Evolutionary conservation across 2,888 invertebrate genomes (phyloP), one percentile per base, ranked within the genome.

Genomic region (Omphaloscelis lunosa): DNA sequence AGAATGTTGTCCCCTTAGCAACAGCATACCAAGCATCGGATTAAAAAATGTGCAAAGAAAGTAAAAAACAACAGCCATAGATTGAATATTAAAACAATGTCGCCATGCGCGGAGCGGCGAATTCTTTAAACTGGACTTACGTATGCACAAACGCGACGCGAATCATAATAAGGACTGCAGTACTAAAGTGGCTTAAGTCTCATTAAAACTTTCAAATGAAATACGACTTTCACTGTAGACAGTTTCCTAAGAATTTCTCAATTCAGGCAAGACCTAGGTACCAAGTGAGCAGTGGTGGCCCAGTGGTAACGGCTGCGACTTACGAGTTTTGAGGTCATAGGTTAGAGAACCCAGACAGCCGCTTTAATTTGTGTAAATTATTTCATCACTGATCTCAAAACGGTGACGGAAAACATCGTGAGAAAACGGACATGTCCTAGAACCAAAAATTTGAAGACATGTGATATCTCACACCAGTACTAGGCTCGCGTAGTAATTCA

Each of bases 81-180:
- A 34, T 82, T 82, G 77, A 70, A 80, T 80, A 70, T 70, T 82
- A 61, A 79, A 80, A 76, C 82, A 71, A 27, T 41, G 77, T 77
- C 45, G 77, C 66, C 27, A 66, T 66, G 68, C 76, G 53, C 48
- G 23, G 15, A 20, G 59, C 82, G 23, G 79, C 65, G 41, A 71
- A 82, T 78, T 83, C 65, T 72, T 77, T 72, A 69, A 56, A 69
- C 68, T 68, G 72, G 48, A 69, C 27, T 53, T 68, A 41, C 48
- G 61, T 56, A 68, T 59, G 68, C 72, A 58, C 56, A 29, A 41
- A 67, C 77, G 82, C 70, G 34, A 4, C 45, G 66, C 70, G 66
- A 80, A 80, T 82, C 48, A 20, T 82, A 76, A 82, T 66, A 45
- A 27, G 12, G 1, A 39, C 23, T 63, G 27, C n/a, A 17, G 2